Conservation (phyloP, 2,888 invertebrate genomes). For the Drosophila flavopinicola region DNA sequence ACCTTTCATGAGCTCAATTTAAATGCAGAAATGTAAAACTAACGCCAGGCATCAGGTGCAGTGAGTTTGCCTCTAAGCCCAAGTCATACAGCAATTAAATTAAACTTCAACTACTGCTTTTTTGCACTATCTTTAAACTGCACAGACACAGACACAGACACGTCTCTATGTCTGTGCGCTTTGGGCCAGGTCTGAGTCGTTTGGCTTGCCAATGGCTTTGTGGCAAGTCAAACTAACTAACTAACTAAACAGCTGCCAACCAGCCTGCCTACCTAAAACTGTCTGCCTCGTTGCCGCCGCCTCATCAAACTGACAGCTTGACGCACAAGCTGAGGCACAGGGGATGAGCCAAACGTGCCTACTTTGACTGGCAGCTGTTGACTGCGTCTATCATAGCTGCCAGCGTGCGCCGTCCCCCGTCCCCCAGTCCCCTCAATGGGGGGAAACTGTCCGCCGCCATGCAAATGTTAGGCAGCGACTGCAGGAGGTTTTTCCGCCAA, state of each 20-base stretch:
- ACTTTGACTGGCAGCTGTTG: slow-evolving; percentile 68
- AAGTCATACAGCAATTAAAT: slow-evolving; percentile 27
- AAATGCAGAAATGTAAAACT: not conserved
- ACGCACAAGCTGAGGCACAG: slow-evolving; percentile 10
- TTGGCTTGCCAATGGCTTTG: slow-evolving; percentile 41
- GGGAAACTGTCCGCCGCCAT: not conserved
- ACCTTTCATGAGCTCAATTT: slow-evolving; percentile 7
- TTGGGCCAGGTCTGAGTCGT: slow-evolving; percentile 46
- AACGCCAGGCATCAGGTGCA: not conserved
- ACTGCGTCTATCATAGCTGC: slow-evolving; percentile 52
- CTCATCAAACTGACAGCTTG: slow-evolving; percentile 20
- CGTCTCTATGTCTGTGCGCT: slow-evolving; percentile 22
- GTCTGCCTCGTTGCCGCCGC: slow-evolving; percentile 6
- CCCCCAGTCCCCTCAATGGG: too few species aligned
- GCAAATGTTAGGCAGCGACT: slow-evolving; percentile 13
- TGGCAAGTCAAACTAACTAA: slow-evolving; percentile 47
- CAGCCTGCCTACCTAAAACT: not conserved
- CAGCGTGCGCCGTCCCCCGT: slow-evolving; percentile 12
- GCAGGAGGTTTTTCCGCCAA: slow-evolving; percentile 5
- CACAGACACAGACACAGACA: slow-evolving; percentile 13
- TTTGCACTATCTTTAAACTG: slow-evolving; percentile 3
- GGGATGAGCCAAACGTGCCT: slow-evolving; percentile 34
- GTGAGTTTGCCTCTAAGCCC: not conserved
- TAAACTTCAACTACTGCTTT: slow-evolving; percentile 20
- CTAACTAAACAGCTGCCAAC: slow-evolving; percentile 45